A percentile compares a stretch with the other conserved stretches of the same genome.
Conservation (phyloP, 2,888 invertebrate genomes). For the Tenthredo scrophulariae region DNA sequence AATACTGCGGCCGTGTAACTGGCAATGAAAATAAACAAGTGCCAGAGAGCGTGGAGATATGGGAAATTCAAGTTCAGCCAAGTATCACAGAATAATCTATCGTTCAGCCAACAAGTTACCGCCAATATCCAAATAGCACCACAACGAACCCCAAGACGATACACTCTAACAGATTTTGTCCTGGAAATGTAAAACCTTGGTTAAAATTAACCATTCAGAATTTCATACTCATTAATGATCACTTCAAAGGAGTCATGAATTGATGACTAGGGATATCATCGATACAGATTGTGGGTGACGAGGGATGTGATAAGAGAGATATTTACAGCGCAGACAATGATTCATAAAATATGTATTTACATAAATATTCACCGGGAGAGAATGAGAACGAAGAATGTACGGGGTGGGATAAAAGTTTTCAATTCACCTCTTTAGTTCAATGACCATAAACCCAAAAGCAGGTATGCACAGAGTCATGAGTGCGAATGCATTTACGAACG, state of each 20-base stretch:
- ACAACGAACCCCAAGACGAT: conserved; percentile 86
- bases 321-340: conserved; percentile 13
- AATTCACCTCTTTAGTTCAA: conserved; percentile 84
- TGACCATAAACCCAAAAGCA: conserved; percentile 83
- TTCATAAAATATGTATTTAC: conserved; percentile 21
- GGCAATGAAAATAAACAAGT: conserved; percentile 89
- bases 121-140: conserved; percentile 85
- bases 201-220: not conserved
- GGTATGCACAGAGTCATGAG: conserved; percentile 88
- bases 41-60: conserved; percentile 92
- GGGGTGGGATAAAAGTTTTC: conserved; percentile 32
- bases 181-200: conserved; percentile 71
- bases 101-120: conserved; percentile 88
- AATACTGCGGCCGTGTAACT: conserved; percentile 88
- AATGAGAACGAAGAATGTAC: not conserved
- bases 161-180: conserved; percentile 83
- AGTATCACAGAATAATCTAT: conserved; percentile 88
- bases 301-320: conserved; percentile 5
- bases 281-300: not conserved
- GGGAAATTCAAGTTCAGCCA: conserved; percentile 90
- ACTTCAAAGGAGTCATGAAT: not conserved
- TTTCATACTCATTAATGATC: not conserved
- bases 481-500: conserved; percentile 90
- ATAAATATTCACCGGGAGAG: not conserved
- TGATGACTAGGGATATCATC: not conserved